Evolutionary conservation across 1,140 invertebrate genomes (phyloP), one percentile per base, ranked within the genome.

Genomic region (Vollenhovia emeryi): DNA sequence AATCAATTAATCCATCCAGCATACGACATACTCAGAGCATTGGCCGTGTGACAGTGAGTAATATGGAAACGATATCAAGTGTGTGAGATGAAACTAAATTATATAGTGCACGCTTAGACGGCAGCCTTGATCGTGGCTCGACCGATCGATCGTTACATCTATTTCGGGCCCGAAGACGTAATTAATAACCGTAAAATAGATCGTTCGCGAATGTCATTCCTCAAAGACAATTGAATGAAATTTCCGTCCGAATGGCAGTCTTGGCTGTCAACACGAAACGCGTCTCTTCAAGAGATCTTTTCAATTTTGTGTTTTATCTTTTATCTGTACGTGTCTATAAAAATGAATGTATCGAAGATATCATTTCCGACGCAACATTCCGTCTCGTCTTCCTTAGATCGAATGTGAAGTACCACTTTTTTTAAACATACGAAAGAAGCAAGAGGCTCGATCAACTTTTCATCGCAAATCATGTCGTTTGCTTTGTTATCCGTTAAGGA

Each of bases 21-120:
- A 95, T 94, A 95, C 94, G 93, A 95, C 94, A 94, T 95, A 94
- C 92, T 93, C 94, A 95, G 93, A 94, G 93, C 94, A 95, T 94
- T 94, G 91, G 92, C 92, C 90, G 92, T 95, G 94, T 93, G 91
- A 94, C 86, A 93, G 91, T 93, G 91, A 94, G 91, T 93, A 93
- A 94, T 87, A 91, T 87, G 90, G 87, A 94, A 87, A 93, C 92
- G 90, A 92, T 92, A 93, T 50, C 33, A 13, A 82, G 62, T 45
- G 43, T 64, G 60, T 71, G 45, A 82, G 11, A 82, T 73, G 24
- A 2, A 80, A 82, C 50, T 82, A 82, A 82, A 90, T 92, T 88
- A 92, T 94, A 84, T 86, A 93, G 93, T 93, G 93, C 92, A 93
- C 89, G 87, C 87, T 92, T 87, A 87, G 24, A 71, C 45, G 84